Base-by-base conservation (phyloP, 2,113 vertebrate genomes). In the Actenoides hombroni region DNA sequence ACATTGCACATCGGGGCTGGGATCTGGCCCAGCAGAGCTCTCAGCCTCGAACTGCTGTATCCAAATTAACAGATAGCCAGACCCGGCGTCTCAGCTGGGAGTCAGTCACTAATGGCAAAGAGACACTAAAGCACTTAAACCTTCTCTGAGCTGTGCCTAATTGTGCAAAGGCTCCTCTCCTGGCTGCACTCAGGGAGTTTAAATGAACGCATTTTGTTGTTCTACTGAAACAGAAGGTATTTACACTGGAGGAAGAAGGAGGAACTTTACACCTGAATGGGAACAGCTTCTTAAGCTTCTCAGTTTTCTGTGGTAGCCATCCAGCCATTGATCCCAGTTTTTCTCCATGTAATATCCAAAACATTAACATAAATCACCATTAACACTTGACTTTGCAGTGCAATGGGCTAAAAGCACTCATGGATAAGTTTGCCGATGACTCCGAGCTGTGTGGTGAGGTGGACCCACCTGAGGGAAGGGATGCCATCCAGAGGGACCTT, bases 61-160 rank as follows among this genome's bases (percentile, higher is more conserved):
- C 82, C 78, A 85, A 82, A 85, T 91, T 91, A 95, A 84, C 35
- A 87, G 74, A 31, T 35, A 94, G 35, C 37, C 78, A 91, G 70
- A 82, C 39, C 65, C 35, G 0, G 0, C 1, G 1, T 87, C 92
- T 89, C 84, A 87, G 81, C 65, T 89, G 87, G 81, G 69, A 90
- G 61, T 57, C 74, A 93, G 69, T 65, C 65, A 9, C 84, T 82
- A 71, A 84, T 25, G 53, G 39, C 60, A 73, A 57, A 87, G 81
- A 89, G 77, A 48, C 56, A 75, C 56, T 91, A 91, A 87, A 89
- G 74, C 77, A 79, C 78, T 95, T 90, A 87, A 78, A 70, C 51
- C 46, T 56, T 71, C 90, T 91, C 74, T 76, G 78, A 88, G 95
- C 75, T 0, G 0, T 94, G 57, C 33, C 75, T 94, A 94, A 92